Percentiles rank a stretch among this genome's conserved stretches.
Evolutionary conservation across 2,113 vertebrate species (phyloP).

Genomic region (Heterotilapia buettikoferi): DNA sequence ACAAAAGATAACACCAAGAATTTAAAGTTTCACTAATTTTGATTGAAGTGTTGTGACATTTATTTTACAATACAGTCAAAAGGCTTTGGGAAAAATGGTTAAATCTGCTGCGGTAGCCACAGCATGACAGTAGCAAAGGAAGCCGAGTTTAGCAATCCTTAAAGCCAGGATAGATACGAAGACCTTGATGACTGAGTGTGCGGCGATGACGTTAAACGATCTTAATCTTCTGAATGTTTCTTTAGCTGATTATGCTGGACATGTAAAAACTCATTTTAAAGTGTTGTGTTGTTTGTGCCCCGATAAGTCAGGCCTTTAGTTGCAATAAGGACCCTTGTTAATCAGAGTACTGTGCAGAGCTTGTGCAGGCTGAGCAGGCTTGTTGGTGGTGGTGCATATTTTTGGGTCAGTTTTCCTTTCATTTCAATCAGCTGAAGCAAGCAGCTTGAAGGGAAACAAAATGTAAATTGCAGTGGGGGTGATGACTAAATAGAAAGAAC

Average conservation of each 20-base stretch:
- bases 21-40: background rate
- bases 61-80: background rate
- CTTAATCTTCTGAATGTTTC: conserved; percentile 22
- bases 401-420: conserved; percentile 13
- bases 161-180: background rate
- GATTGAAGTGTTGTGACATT: background rate
- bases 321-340: conserved; percentile 16
- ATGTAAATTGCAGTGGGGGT: background rate
- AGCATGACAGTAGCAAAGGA: too few species aligned
- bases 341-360: background rate
- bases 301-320: conserved; percentile 13
- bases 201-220: background rate
- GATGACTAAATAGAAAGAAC: background rate
- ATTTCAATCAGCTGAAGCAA: background rate
- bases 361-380: background rate
- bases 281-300: background rate
- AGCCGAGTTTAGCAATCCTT: background rate
- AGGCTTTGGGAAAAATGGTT: background rate
- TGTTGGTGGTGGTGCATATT: background rate
- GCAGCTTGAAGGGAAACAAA: background rate
- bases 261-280: background rate
- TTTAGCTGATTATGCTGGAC: background rate
- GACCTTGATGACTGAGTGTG: background rate
- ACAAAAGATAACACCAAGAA: background rate
- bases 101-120: background rate